phyloP scores from a whole-genome alignment of 2,888 invertebrate species.

The Creontiades dilutus region DNA sequence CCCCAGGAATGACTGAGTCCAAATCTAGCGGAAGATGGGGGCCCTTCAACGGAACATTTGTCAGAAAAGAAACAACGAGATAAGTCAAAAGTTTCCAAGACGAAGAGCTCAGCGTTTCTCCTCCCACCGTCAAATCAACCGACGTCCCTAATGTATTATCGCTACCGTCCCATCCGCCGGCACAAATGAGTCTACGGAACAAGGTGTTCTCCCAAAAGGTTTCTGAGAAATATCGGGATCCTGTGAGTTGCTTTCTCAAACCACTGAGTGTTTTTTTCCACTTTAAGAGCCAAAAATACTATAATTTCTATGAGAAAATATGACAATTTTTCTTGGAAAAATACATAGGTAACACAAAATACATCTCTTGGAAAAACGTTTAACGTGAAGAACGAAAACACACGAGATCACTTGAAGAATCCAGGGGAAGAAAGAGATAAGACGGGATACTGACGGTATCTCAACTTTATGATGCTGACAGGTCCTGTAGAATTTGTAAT shows the following conservation, averaged over 20 bases:
- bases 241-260: neutral
- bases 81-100: conserved; percentile 4
- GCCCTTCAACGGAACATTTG: neutral
- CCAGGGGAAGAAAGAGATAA: no score
- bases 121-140: conserved; percentile 14
- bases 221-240: conserved; percentile 19
- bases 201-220: neutral
- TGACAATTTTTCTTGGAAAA: no score
- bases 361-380: no score
- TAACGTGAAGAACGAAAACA: no score
- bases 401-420: no score
- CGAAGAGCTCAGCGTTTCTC: neutral
- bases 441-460: no score
- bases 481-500: no score
- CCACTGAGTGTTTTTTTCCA: no score
- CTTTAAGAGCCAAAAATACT: no score
- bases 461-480: no score
- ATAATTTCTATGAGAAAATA: no score
- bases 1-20: conserved; percentile 12
- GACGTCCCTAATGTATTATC: conserved; percentile 18
- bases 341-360: no score
- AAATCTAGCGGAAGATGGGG: neutral
- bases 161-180: neutral
- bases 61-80: conserved; percentile 15
- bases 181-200: neutral